phyloP scores from a whole-genome alignment of 2,113 vertebrate species.

The human region GRCh38 chr3:113131501-113132000 shows the following conservation, averaged over 20 bases:
- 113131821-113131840: background rate
- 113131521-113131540: background rate
- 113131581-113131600: conserved; percentile 49
- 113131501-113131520: background rate
- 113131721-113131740: conserved; percentile 39
- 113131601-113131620: conserved; percentile 38
- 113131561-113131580: conserved; percentile 52
- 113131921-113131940: background rate
- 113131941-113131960: background rate
- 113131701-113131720: conserved; percentile 55
- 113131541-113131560: background rate
- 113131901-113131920: background rate
- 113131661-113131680: conserved; percentile 71
- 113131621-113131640: conserved; percentile 62
- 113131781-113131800: conserved; percentile 44
- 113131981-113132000: background rate
- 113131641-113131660: conserved; percentile 64
- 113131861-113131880: background rate
- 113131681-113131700: conserved; percentile 61
- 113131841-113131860: background rate
- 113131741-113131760: conserved; percentile 68
- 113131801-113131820: background rate
- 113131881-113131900: background rate
- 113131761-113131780: conserved; percentile 53
- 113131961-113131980: background rate